phyloP scores from a whole-genome alignment of 2,113 vertebrate species.

The rabbit (Oryctolagus cuniculus) region mOryCun1.1 NC_091439.1:50049501-50050000 shows the following conservation, averaged over 20 bases:
- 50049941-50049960: conserved; percentile 98
- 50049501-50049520: too few relatives aligned
- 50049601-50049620: background rate
- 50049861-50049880: conserved; percentile 98
- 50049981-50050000: conserved; percentile 96
- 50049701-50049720: background rate
- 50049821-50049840: conserved; percentile 96
- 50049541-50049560: background rate
- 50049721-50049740: background rate
- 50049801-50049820: conserved; percentile 58
- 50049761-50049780: background rate
- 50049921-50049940: conserved; percentile 96
- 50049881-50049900: conserved; percentile 96
- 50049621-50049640: background rate
- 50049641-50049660: background rate
- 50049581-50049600: background rate
- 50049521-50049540: background rate
- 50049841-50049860: conserved; percentile 97
- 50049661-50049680: background rate
- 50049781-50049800: background rate
- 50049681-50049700: background rate
- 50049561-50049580: background rate
- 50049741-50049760: background rate
- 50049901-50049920: conserved; percentile 98
- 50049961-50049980: conserved; percentile 98